Evolutionary conservation across 1,140 invertebrate species (phyloP).

Genomic region (Doryteuthis pealeii): DNA sequence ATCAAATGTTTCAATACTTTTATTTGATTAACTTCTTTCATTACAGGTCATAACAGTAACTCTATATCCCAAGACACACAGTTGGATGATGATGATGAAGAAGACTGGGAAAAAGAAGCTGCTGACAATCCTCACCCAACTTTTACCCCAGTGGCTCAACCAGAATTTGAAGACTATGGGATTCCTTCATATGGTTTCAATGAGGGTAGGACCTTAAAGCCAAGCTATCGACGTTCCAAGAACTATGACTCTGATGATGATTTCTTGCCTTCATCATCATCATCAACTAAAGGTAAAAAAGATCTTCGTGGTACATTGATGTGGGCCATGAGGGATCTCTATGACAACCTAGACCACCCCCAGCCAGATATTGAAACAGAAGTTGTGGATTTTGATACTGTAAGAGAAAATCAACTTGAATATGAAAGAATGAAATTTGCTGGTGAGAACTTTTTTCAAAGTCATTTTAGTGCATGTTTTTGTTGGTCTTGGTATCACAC

Average conservation of each 20-base stretch:
- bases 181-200: neutral
- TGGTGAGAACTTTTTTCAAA: slow-evolving; percentile 17
- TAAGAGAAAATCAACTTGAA: slow-evolving; percentile 10
- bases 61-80: too few relatives aligned
- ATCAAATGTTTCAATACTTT: too few relatives aligned
- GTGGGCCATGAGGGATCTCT: neutral
- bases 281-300: neutral
- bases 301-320: neutral
- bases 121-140: neutral
- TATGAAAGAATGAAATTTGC: slow-evolving; percentile 12
- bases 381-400: slow-evolving; percentile 16
- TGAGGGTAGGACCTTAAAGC: neutral
- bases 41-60: too few relatives aligned
- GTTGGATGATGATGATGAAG: neutral
- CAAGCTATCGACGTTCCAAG: neutral
- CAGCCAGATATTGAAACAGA: neutral
- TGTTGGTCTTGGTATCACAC: too few relatives aligned
- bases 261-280: neutral
- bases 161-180: neutral
- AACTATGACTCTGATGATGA: neutral
- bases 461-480: too few relatives aligned
- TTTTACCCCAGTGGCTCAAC: neutral
- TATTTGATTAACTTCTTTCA: too few relatives aligned
- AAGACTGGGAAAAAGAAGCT: neutral
- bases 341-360: neutral